A percentile compares a stretch with the other conserved stretches of the same genome.
These are phyloP conservation scores for Eptatretus atami DNA, from an alignment of 2,797 vertebrate species.

Conservation along the genomic window DNA sequence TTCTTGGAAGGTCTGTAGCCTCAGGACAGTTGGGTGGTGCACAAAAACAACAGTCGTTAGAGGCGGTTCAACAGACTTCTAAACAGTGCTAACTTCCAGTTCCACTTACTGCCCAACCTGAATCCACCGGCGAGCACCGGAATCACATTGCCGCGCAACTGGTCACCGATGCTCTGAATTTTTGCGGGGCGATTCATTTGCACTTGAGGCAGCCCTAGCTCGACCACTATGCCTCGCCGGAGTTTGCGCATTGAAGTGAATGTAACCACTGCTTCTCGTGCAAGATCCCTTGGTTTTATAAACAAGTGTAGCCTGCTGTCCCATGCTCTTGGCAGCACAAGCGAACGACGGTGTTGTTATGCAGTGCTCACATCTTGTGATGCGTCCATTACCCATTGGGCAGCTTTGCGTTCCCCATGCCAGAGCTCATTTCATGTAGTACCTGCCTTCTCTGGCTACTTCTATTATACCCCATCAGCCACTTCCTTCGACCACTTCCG, in stretches of 20 bases:
- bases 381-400: slow-evolving; percentile 70
- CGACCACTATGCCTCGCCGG: slow-evolving; percentile 65
- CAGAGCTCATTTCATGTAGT: not conserved
- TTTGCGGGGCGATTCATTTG: slow-evolving; percentile 79
- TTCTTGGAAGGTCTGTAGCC: slow-evolving; percentile 3
- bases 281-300: slow-evolving; percentile 43
- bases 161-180: slow-evolving; percentile 86
- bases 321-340: slow-evolving; percentile 74
- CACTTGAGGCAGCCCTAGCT: slow-evolving; percentile 67
- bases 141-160: slow-evolving; percentile 41
- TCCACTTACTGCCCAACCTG: slow-evolving; percentile 70
- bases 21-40: slow-evolving; percentile 29
- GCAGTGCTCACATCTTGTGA: slow-evolving; percentile 74
- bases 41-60: slow-evolving; percentile 76
- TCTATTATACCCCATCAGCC: not conserved
- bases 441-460: slow-evolving; percentile 1
- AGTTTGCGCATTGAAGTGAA: slow-evolving; percentile 77
- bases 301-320: slow-evolving; percentile 93
- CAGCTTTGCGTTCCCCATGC: slow-evolving; percentile 49
- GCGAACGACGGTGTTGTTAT: slow-evolving; percentile 64
- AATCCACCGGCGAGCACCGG: slow-evolving; percentile 47
- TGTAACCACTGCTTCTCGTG: slow-evolving; percentile 63
- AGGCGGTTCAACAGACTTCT: slow-evolving; percentile 97
- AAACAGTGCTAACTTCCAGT: slow-evolving; percentile 81
- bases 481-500: not conserved